Conservation (phyloP, 2,888 invertebrate species). For the Microchrysa polita region DNA sequence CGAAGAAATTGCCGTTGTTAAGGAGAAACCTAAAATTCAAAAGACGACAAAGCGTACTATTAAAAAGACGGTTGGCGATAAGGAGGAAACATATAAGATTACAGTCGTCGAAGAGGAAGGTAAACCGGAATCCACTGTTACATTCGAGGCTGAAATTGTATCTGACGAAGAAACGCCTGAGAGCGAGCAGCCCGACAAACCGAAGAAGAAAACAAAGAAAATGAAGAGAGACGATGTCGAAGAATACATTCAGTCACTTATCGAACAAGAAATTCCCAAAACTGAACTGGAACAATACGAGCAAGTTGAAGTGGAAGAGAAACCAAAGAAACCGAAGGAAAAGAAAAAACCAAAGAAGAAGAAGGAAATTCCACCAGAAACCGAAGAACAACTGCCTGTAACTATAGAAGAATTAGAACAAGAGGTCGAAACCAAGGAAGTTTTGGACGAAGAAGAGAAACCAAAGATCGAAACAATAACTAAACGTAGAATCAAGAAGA, state of each 20-base stretch:
- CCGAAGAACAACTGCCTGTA: conserved; percentile 52
- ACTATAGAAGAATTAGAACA: conserved; percentile 57
- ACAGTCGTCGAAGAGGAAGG: conserved; percentile 63
- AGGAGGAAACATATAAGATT: conserved; percentile 64
- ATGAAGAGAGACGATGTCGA: conserved; percentile 57
- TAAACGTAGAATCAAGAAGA: conserved; percentile 61
- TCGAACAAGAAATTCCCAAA: conserved; percentile 60
- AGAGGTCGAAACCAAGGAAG: conserved; percentile 56
- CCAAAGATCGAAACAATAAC: conserved; percentile 57
- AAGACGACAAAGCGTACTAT: conserved; percentile 60
- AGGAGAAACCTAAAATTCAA: conserved; percentile 57
- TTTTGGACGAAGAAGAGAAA: conserved; percentile 52
- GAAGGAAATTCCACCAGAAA: conserved; percentile 9
- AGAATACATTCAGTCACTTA: conserved; percentile 58
- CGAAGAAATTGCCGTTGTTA: conserved; percentile 59
- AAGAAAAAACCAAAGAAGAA: conserved; percentile 53
- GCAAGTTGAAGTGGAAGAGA: conserved; percentile 58
- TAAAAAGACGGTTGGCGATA: conserved; percentile 63
- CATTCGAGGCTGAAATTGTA: conserved; percentile 63
- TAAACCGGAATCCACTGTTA: conserved; percentile 62
- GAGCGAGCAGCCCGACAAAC: conserved; percentile 54
- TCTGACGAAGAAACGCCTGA: conserved; percentile 56
- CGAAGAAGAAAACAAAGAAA: conserved; percentile 59
- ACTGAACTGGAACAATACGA: conserved; percentile 62
- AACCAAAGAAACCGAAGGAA: conserved; percentile 59